These are phyloP conservation scores for Tiliacea citrago DNA, from an alignment of 2,888 invertebrate genomes.

Conservation along the genomic window DNA sequence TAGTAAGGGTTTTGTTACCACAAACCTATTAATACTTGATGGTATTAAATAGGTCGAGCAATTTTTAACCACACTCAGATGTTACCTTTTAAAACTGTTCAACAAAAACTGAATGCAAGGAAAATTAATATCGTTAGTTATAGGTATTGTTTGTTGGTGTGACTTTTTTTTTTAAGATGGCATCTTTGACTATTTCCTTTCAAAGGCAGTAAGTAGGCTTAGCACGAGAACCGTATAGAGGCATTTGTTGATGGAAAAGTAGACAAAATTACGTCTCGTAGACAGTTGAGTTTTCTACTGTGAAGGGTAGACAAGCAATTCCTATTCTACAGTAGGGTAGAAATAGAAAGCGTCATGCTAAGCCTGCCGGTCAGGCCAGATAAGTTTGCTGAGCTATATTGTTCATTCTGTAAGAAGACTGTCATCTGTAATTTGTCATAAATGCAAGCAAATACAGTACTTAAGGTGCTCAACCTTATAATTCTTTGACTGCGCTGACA, in stretches of 20 bases:
- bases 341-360: too few relatives aligned
- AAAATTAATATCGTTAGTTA: neutral
- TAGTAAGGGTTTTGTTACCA: neutral
- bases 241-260: too few relatives aligned
- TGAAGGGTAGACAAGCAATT: too few relatives aligned
- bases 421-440: too few relatives aligned
- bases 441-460: neutral
- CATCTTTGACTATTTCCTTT: neutral
- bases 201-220: neutral
- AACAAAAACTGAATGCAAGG: neutral
- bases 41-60: neutral
- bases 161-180: neutral
- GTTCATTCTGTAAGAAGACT: neutral
- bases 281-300: too few relatives aligned
- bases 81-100: neutral
- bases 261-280: too few relatives aligned
- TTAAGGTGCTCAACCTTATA: neutral
- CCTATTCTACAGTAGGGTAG: too few relatives aligned
- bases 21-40: neutral
- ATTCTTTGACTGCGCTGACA: neutral
- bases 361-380: neutral
- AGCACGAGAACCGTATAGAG: too few relatives aligned
- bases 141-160: neutral
- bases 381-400: neutral
- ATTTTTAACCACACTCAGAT: neutral